These are phyloP conservation scores for Drosophila arizonae DNA, from an alignment of 1,140 invertebrate genomes.

Conservation along the genomic window DNA sequence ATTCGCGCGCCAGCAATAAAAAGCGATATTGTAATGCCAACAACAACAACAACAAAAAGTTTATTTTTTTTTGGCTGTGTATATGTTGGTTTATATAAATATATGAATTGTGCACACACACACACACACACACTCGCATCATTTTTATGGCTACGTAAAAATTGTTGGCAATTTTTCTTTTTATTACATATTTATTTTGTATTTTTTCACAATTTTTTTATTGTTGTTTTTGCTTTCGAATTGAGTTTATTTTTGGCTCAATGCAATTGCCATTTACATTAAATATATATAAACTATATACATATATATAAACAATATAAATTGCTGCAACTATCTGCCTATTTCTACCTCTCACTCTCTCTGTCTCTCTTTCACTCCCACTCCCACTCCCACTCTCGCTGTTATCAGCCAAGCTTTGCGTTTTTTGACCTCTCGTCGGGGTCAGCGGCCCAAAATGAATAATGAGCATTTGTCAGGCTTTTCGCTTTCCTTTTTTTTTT, in stretches of 20 bases:
- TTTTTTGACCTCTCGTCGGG: slow-evolving; percentile 59
- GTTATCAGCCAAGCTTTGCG: slow-evolving; percentile 46
- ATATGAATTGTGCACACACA: slow-evolving; percentile 23
- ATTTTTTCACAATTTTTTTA: slow-evolving; percentile 12
- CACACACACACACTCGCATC: neutral
- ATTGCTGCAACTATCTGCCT: slow-evolving; percentile 12
- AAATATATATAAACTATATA: neutral
- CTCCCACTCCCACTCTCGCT: neutral
- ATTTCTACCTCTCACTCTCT: neutral
- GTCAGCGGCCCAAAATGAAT: slow-evolving; percentile 55
- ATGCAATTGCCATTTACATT: slow-evolving; percentile 18
- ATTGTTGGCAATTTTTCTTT: slow-evolving; percentile 21
- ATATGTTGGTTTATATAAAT: slow-evolving; percentile 37
- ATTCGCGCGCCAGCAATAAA: slow-evolving; percentile 63
- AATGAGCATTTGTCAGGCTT: slow-evolving; percentile 56
- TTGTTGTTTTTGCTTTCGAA: slow-evolving; percentile 26
- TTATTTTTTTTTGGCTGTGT: slow-evolving; percentile 24
- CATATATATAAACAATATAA: slow-evolving; percentile 12
- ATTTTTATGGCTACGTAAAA: slow-evolving; percentile 21
- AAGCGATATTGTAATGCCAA: slow-evolving; percentile 72
- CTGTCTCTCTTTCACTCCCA: neutral
- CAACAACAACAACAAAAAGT: slow-evolving; percentile 29
- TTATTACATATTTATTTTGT: slow-evolving; percentile 8
- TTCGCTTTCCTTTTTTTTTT: slow-evolving; percentile 24
- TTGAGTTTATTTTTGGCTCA: slow-evolving; percentile 48